Evolutionary conservation across 2,797 vertebrate species (phyloP).

Genomic region (Muscicapa striata): DNA sequence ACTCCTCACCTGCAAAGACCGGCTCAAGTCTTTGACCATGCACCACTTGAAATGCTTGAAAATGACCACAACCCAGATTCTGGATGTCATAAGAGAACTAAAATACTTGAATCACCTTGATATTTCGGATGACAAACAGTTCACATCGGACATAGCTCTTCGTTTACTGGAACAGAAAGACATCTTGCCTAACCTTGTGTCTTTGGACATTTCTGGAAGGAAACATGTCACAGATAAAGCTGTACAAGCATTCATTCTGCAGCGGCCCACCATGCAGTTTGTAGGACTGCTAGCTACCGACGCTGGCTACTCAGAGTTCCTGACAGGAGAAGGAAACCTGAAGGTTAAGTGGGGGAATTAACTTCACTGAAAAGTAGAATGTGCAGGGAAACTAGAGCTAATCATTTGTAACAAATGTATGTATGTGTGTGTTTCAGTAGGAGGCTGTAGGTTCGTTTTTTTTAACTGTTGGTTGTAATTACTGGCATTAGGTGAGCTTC

Average conservation of each 20-base stretch:
- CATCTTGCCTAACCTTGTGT: constrained; percentile 90
- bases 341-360: constrained; percentile 81
- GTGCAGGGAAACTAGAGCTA: background rate
- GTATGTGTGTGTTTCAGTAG: background rate
- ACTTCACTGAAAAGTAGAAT: background rate
- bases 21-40: constrained; percentile 95
- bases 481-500: background rate
- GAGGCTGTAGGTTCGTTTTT: background rate
- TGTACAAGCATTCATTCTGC: constrained; percentile 89
- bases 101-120: constrained; percentile 89
- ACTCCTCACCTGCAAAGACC: constrained; percentile 88
- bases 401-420: background rate
- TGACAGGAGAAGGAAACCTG: constrained; percentile 91
- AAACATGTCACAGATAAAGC: constrained; percentile 94
- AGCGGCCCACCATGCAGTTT: constrained; percentile 95
- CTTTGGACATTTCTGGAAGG: constrained; percentile 94
- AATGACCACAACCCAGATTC: constrained; percentile 95
- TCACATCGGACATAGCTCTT: constrained; percentile 96
- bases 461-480: background rate
- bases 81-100: constrained; percentile 86
- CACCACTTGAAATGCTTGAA: constrained; percentile 98
- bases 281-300: constrained; percentile 95
- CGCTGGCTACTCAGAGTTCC: constrained; percentile 94
- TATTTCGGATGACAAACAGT: constrained; percentile 99
- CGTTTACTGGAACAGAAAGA: constrained; percentile 91